Evolutionary conservation across 2,113 vertebrate species (phyloP).

Genomic region (Hydrolagus affinis): DNA sequence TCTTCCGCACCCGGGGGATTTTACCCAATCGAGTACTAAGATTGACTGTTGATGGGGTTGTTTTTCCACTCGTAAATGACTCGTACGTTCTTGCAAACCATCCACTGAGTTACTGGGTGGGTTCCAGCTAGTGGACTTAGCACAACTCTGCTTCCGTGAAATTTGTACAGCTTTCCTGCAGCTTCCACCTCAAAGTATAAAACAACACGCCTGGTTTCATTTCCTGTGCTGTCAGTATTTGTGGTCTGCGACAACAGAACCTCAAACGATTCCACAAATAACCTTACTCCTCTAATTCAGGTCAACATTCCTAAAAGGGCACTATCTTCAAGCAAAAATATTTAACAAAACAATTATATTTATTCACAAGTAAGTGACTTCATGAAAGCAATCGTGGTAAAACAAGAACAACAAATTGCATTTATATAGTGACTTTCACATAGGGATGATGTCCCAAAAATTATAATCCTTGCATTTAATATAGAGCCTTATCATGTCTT

Average conservation of each 20-base stretch:
- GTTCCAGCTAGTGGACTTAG: not conserved
- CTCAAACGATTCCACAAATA: conserved; percentile 13
- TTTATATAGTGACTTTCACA: too few species aligned
- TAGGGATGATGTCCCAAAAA: too few species aligned
- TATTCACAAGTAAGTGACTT: not conserved
- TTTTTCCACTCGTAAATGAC: not conserved
- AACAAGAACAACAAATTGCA: too few species aligned
- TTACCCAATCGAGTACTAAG: not conserved
- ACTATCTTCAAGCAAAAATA: not conserved
- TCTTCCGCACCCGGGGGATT: too few species aligned
- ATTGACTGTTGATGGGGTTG: not conserved
- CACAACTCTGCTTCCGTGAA: not conserved
- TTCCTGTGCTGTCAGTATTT: not conserved
- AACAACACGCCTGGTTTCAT: conserved; percentile 3
- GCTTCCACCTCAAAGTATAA: not conserved
- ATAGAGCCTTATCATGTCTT: too few species aligned
- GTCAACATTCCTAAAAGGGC: not conserved
- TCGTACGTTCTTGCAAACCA: not conserved
- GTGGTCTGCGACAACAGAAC: not conserved
- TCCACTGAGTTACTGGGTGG: not conserved
- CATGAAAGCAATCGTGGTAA: not conserved
- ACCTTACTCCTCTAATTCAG: not conserved
- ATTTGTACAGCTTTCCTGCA: not conserved
- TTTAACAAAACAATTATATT: not conserved
- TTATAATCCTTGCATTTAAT: too few species aligned